Evolutionary conservation across 2,113 vertebrate species (phyloP), one percentile per base, ranked within the genome.

Genomic region (Nansenia antarctica): DNA sequence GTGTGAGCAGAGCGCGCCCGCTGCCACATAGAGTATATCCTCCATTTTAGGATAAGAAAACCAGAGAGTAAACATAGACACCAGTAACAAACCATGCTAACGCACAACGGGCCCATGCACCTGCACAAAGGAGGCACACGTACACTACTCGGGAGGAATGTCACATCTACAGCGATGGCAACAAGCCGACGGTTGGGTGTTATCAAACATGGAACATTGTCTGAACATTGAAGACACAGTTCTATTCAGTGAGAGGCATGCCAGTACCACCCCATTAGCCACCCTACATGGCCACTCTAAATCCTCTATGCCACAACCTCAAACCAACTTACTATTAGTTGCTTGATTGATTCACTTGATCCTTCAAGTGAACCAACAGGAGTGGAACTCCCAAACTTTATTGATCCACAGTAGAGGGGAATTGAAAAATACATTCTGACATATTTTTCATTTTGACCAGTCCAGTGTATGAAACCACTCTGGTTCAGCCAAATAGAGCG

Each of bases 41-140:
- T 15, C 18, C 20, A 0, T n/a, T 49, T 49, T 49, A 6, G n/a
- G n/a, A 49, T 22, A 49, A 49, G 18, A 5, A 6, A n/a, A 49
- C 20, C n/a, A 15, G 20, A 22, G 20, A n/a, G n/a, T 49, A 55
- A 24, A 45, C 22, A 3, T 11, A 75, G 74, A 73, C 52, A 53
- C 80, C 80, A 78, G 74, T 84, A 77, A 81, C 70, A 77, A 84
- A 89, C 77, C 87, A 85, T 90, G 88, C 88, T 88, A 80, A 83
- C 81, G 66, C 67, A 24, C 55, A 70, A 15, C 29, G 53, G 69
- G 69, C 12, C n/a, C 88, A 90, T 90, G 88, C 88, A 85, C 84
- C 77, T 79, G 67, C 68, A 78, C 78, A 67, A 73, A 84, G 66
- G 11, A 61, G 60, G 73, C 58, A 82, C 82, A 86, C 81, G 27